Conservation (phyloP, 2,113 vertebrate genomes). For the Trachemys scripta region DNA sequence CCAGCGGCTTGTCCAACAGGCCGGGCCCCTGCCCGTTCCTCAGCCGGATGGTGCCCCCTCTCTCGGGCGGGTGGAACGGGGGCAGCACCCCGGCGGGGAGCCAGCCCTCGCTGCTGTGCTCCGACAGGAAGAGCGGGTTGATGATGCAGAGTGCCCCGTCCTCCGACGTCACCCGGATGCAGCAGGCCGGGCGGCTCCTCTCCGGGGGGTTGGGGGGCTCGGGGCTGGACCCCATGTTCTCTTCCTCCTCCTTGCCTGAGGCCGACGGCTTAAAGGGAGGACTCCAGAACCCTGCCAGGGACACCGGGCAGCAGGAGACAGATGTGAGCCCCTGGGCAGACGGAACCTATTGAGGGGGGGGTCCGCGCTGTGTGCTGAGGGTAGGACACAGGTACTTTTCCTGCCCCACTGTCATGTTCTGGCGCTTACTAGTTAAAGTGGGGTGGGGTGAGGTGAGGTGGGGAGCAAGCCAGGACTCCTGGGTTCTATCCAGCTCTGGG, state of each 20-base stretch:
- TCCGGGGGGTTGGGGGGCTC: constrained; percentile 11
- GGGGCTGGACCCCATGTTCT: neutral
- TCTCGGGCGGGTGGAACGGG: neutral
- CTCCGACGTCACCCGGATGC: constrained; percentile 69
- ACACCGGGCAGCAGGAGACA: neutral
- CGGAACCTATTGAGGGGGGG: neutral
- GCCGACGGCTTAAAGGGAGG: neutral
- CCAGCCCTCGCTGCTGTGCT: constrained; percentile 80
- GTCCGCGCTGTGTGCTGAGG: neutral
- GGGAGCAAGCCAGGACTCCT: neutral
- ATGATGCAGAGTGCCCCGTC: constrained; percentile 84
- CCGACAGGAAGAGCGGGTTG: constrained; percentile 87
- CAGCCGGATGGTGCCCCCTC: neutral
- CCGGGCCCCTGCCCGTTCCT: neutral
- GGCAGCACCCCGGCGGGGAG: neutral
- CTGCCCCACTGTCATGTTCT: neutral
- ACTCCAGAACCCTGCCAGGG: neutral
- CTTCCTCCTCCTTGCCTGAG: neutral
- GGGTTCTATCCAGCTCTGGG: neutral
- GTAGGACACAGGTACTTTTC: neutral
- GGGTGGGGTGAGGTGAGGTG: neutral
- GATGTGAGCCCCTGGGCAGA: neutral
- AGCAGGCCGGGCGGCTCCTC: neutral
- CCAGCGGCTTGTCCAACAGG: neutral
- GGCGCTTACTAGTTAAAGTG: neutral